phyloP scores from a whole-genome alignment of 2,113 vertebrate species.

The Coptodon bakossiorum region DNA sequence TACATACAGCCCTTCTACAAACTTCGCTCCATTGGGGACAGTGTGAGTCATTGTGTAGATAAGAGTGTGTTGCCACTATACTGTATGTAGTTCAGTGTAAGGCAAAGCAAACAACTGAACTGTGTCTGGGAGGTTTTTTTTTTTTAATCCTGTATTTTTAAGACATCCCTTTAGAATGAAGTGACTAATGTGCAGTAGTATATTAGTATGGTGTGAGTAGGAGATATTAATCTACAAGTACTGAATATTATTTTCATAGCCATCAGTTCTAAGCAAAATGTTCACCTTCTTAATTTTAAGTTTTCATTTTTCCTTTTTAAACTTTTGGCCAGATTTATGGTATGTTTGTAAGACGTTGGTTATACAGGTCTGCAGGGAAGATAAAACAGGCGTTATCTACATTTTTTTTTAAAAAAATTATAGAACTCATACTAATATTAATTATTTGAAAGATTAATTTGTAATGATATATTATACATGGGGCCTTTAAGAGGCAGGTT shows the following conservation, averaged over 20 bases:
- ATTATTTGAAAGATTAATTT: not conserved
- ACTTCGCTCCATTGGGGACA: conserved; percentile 94
- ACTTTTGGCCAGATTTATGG: not conserved
- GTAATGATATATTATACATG: not conserved
- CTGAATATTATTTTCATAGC: not conserved
- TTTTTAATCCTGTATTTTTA: not conserved
- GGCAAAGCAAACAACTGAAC: not conserved
- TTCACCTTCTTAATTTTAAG: not conserved
- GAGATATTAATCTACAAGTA: not conserved
- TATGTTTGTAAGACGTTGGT: not conserved
- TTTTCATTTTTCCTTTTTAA: not conserved
- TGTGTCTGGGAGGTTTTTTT: not conserved
- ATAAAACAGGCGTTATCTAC: not conserved
- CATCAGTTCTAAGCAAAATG: not conserved
- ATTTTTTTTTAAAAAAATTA: not conserved
- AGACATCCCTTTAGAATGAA: not conserved
- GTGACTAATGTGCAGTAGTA: not conserved
- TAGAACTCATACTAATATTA: not conserved
- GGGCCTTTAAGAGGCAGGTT: not conserved
- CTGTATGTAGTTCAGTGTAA: not conserved
- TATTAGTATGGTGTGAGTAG: not conserved
- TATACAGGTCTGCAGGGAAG: not conserved
- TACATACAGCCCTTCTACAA: conserved; percentile 99
- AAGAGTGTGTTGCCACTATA: not conserved
- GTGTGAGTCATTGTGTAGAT: conserved; percentile 75